A percentile compares a stretch with the other conserved stretches of the same genome.
phyloP scores from a whole-genome alignment of 2,113 vertebrate genomes.

The Mirza zaza region DNA sequence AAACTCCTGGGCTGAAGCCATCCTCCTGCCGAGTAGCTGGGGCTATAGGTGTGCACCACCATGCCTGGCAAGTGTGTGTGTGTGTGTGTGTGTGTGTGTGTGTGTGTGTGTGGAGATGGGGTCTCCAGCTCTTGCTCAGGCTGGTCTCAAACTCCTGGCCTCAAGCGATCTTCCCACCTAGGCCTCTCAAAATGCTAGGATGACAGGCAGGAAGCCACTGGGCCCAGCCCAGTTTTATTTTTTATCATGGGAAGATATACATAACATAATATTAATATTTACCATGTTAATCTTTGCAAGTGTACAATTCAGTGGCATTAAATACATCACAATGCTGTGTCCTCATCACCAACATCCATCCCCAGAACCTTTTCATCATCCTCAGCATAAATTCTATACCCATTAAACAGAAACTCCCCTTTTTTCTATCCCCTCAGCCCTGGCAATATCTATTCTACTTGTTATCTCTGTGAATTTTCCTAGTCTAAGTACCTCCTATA shows the following conservation, averaged over 20 bases:
- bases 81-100: too few species aligned
- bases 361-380: neutral
- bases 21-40: neutral
- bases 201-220: neutral
- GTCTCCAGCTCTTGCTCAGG: too few species aligned
- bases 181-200: neutral
- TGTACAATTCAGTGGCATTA: neutral
- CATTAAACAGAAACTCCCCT: neutral
- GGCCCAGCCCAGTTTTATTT: neutral
- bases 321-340: neutral
- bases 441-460: neutral
- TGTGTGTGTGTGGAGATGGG: too few species aligned
- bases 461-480: neutral
- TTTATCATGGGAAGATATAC: neutral
- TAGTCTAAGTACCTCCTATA: neutral
- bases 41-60: neutral
- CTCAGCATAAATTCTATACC: neutral
- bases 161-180: neutral
- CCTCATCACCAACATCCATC: neutral
- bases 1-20: neutral
- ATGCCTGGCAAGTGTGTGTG: neutral
- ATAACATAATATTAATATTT: neutral
- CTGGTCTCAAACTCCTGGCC: neutral
- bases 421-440: neutral
- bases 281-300: neutral